phyloP scores from a whole-genome alignment of 2,888 invertebrate genomes.

The Leucophora obtusa region DNA sequence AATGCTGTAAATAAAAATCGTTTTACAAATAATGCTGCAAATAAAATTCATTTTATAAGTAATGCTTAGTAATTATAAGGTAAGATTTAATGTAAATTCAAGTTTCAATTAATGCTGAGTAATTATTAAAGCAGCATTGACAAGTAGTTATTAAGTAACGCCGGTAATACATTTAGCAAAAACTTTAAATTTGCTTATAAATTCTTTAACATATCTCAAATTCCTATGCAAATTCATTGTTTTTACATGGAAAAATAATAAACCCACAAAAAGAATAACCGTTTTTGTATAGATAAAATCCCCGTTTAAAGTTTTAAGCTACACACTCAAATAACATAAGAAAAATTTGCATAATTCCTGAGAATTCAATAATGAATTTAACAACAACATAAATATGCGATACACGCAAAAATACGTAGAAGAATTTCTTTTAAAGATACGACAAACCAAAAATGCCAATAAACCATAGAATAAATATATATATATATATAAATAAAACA shows the following conservation, averaged over 20 bases:
- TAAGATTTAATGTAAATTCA: not conserved
- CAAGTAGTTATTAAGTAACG: not conserved
- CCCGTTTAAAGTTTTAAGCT: conserved; percentile 5
- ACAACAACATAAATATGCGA: conserved; percentile 45
- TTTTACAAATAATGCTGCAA: not conserved
- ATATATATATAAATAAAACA: conserved; percentile 19
- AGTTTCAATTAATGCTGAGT: not conserved
- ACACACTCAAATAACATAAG: not conserved
- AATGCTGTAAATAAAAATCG: not conserved
- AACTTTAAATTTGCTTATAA: not conserved
- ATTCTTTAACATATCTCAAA: not conserved
- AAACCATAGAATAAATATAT: conserved; percentile 15
- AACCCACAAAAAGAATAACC: conserved; percentile 21
- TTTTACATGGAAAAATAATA: conserved; percentile 16
- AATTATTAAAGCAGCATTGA: too few species aligned
- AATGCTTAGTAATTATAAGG: conserved; percentile 18
- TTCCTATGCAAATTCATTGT: not conserved
- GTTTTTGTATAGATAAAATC: conserved; percentile 26
- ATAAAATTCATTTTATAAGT: not conserved
- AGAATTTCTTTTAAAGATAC: conserved; percentile 41
- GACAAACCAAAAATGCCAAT: conserved; percentile 20
- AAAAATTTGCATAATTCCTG: conserved; percentile 54
- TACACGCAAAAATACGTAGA: conserved; percentile 53
- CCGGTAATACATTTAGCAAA: not conserved
- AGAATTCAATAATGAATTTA: conserved; percentile 53